Evolutionary conservation across 2,797 vertebrate species (phyloP).

Genomic region (Enteromius fasciolatus): DNA sequence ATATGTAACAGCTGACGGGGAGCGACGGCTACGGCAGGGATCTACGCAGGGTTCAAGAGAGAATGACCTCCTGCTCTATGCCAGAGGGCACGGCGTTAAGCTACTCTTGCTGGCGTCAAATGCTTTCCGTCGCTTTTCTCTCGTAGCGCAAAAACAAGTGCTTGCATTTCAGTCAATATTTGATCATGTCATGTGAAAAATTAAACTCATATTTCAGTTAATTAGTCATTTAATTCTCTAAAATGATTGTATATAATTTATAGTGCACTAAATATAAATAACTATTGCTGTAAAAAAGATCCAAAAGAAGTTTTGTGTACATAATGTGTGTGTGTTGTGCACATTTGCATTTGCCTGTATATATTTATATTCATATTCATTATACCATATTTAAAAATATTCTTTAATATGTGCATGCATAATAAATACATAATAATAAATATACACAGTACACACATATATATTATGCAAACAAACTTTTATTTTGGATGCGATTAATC

Average conservation of each 20-base stretch:
- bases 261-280: not conserved
- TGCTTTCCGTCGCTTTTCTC: slow-evolving; percentile 5
- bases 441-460: too few relatives aligned
- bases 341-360: too few relatives aligned
- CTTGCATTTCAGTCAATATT: not conserved
- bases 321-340: too few relatives aligned
- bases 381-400: too few relatives aligned
- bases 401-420: too few relatives aligned
- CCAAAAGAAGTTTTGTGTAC: too few relatives aligned
- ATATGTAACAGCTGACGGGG: slow-evolving; percentile 57
- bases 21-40: not conserved
- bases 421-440: too few relatives aligned
- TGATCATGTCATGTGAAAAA: not conserved
- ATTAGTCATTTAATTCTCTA: not conserved
- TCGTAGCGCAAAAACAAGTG: not conserved
- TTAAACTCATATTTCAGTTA: not conserved
- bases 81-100: slow-evolving; percentile 3
- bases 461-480: too few relatives aligned
- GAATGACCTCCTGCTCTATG: slow-evolving; percentile 8
- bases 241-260: too few relatives aligned
- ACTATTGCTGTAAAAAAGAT: too few relatives aligned
- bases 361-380: too few relatives aligned
- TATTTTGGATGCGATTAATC: too few relatives aligned
- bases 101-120: not conserved
- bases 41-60: slow-evolving; percentile 29